These are phyloP conservation scores for Falco peregrinus DNA, from an alignment of 2,797 vertebrate species.

Conservation along the genomic window DNA sequence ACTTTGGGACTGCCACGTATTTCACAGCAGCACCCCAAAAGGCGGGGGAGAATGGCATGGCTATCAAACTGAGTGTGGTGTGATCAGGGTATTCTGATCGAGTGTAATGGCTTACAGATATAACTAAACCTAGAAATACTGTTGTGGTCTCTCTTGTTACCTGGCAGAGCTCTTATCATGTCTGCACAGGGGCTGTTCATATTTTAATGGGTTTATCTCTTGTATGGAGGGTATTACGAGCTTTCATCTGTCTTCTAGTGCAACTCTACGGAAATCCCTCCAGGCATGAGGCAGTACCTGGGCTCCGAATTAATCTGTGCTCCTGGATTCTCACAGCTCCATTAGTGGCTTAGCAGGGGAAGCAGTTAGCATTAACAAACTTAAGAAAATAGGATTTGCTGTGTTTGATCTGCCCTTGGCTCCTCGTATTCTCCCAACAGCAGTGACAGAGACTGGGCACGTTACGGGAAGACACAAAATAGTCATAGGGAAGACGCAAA, in stretches of 20 bases:
- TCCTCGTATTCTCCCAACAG: neutral
- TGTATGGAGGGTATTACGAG: conserved; percentile 38
- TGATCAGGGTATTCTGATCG: neutral
- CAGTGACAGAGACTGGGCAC: neutral
- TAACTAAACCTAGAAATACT: neutral
- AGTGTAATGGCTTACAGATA: neutral
- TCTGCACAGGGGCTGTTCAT: neutral
- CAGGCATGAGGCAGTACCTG: conserved; percentile 46
- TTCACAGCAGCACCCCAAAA: neutral
- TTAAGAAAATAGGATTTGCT: conserved; percentile 64
- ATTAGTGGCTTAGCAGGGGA: conserved; percentile 54
- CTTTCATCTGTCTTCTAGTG: conserved; percentile 44
- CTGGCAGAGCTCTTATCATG: neutral
- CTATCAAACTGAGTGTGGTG: neutral
- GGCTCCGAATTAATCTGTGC: conserved; percentile 23
- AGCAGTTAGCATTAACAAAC: conserved; percentile 57
- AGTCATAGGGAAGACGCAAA: neutral
- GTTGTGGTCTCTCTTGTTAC: conserved; percentile 9
- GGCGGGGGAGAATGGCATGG: accelerated
- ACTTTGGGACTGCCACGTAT: neutral
- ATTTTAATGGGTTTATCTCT: conserved; percentile 57
- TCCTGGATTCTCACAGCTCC: conserved; percentile 31
- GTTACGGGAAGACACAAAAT: neutral
- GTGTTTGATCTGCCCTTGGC: neutral
- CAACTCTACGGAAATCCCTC: neutral